Evolutionary conservation across 2,888 invertebrate species (phyloP), one percentile per base, ranked within the genome.

Genomic region (Drepanosiphum platanoidis): DNA sequence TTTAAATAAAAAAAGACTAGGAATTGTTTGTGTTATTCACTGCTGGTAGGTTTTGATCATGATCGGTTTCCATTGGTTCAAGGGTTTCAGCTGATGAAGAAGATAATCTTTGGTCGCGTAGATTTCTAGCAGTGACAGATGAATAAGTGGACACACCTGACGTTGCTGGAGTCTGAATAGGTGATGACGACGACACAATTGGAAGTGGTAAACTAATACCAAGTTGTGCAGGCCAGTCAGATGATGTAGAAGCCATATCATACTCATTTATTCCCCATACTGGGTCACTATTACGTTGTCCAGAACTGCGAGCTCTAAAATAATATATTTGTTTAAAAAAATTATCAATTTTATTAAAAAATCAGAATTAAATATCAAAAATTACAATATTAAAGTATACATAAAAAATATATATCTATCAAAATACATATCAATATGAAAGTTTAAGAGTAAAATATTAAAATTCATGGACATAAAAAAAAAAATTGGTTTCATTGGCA

Each of bases 41-140:
- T 8, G 84, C 84, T 8, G 84, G 84, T 77, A 84, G 9, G 70
- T 84, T 84, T 84, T 84, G 84, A 84, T 84, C 84, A 77, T 84
- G 84, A 58, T 84, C 84, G 39, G 84, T 84, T 52, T 84, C 84
- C 84, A 84, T 84, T 18, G 84, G 77, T 77, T 84, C 84, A 68
- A 75, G 68, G n/a, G n/a, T n/a, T 30, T 84, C 52, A 84, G 66
- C 13, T 58, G 84, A 70, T 39, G 74, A 27, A 22, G 83, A 64
- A 36, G 84, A 58, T 32, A 84, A 68, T 15, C 68, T 36, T 75
- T 66, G 84, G 22, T 84, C 84, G n/a, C 52, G 84, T 68, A 77
- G 68, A 9, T 84, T 84, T 70, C 84, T 84, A n/a, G 84, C 84
- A 8, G 84, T 52, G 30, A 84, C 68, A 18, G 84, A 84, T 52